Evolutionary conservation across 1,140 invertebrate genomes (phyloP), one percentile per base, ranked within the genome.

Genomic region (Laodelphax striatellus): DNA sequence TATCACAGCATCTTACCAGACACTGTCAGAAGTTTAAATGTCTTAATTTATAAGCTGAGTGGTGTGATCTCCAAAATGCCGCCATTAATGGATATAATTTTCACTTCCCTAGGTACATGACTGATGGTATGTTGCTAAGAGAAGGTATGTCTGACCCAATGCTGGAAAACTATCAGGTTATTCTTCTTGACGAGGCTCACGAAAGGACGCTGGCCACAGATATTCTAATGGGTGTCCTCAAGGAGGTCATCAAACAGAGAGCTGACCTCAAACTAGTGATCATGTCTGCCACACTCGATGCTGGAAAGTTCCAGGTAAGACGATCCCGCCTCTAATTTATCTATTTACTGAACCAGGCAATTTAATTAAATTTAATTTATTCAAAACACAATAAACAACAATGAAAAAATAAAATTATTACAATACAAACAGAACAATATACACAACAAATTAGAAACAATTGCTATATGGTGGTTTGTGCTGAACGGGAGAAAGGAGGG

Each of bases 241-340:
- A 99, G 73, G 97, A 99, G 79, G 94, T 99, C 9, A 89, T 95
- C 19, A 93, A 93, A 66, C 93, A 98, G 67, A 76, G 97, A 53
- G 73, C 79, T 8, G 97, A 99, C 76, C 78, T 99, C 13, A 99
- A 99, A 77, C 81, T 99, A 53, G 92, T 99, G 65, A 92, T 99
- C 69, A 99, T 99, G 97, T 97, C 94, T 69, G 97, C 97, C 14
- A 99, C 97, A 0, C 77, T 99, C n/a, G 97, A 99, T 77, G 96
- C 97, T 54, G 97, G 96, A 5, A 99, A 99, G 74, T 99, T 99
- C 76, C 94, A 97, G 75, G 79, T 81, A 67, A 66, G 57, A 58
- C 31, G 58, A 21, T 54, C 60, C 58, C 34, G 2, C 34, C n/a
- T n/a, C n/a, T n/a, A n/a, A n/a, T n/a, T n/a, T n/a, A 28, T 28